Evolutionary conservation across 2,888 invertebrate species (phyloP).

Genomic region (Phragmatobia fuliginosa): DNA sequence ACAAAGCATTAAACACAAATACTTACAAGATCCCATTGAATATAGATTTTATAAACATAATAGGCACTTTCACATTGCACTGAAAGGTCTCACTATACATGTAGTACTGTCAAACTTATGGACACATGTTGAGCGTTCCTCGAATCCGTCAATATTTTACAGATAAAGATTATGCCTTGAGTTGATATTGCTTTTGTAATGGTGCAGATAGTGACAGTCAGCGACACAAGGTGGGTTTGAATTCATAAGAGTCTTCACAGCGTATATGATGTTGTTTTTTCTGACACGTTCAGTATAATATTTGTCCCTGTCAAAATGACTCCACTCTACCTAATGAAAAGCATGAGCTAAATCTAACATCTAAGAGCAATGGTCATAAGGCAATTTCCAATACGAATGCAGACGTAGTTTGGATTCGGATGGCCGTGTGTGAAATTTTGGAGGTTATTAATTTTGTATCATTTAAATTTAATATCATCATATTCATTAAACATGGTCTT

Average conservation of each 20-base stretch:
- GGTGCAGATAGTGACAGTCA: conserved; percentile 54
- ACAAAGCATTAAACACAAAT: background rate
- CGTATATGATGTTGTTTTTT: conserved; percentile 54
- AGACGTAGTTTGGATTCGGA: too few relatives aligned
- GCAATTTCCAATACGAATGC: too few relatives aligned
- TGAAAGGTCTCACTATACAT: conserved; percentile 24
- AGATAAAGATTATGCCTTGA: conserved; percentile 31
- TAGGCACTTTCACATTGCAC: conserved; percentile 51
- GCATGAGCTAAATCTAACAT: too few relatives aligned
- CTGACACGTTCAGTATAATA: too few relatives aligned
- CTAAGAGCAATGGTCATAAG: too few relatives aligned
- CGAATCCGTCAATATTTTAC: conserved; percentile 24
- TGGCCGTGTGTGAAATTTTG: too few relatives aligned
- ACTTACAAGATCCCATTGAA: conserved; percentile 70
- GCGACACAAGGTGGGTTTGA: conserved; percentile 53
- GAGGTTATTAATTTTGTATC: too few relatives aligned
- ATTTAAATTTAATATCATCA: too few relatives aligned
- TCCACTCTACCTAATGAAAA: too few relatives aligned
- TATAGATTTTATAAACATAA: conserved; percentile 58
- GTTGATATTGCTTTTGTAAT: conserved; percentile 56
- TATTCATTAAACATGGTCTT: too few relatives aligned
- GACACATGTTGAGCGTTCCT: conserved; percentile 19
- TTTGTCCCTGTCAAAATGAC: too few relatives aligned
- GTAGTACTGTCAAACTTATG: conserved; percentile 30
- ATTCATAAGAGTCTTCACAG: conserved; percentile 44